These are phyloP conservation scores for Caenorhabditis elegans DNA, from an alignment of 1,140 invertebrate genomes.

Conservation along the genomic window DNA sequence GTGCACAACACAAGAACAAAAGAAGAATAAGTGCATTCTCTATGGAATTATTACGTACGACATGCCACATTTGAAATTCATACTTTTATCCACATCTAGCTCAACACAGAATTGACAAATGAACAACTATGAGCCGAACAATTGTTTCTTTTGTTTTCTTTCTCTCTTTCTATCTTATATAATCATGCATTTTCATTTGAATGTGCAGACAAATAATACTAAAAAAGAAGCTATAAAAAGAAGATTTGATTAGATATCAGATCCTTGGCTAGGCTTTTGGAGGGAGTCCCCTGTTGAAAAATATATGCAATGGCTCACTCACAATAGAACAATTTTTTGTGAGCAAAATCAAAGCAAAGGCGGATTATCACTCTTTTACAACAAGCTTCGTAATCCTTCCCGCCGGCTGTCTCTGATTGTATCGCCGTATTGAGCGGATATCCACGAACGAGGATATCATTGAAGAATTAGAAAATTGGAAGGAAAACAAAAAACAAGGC, in stretches of 20 bases:
- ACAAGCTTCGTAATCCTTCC: constrained; percentile 4
- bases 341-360: background rate
- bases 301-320: background rate
- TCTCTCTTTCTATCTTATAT: background rate
- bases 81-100: background rate
- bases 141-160: background rate
- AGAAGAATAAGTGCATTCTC: background rate
- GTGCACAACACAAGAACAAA: background rate
- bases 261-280: background rate
- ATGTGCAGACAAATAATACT: background rate
- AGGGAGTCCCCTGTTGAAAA: background rate
- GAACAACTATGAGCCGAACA: background rate
- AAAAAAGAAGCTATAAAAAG: background rate
- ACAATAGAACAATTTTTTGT: constrained; percentile 14
- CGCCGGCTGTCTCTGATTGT: background rate
- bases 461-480: too few relatives aligned
- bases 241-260: background rate
- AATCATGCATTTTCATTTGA: background rate
- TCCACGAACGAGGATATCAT: background rate
- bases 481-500: background rate
- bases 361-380: constrained; percentile 13
- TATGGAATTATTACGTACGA: background rate
- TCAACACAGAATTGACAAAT: constrained; percentile 23
- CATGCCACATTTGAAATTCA: constrained; percentile 16
- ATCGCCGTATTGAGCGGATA: background rate